Conservation (phyloP, 2,888 invertebrate species). For the Girardia tigrina region DNA sequence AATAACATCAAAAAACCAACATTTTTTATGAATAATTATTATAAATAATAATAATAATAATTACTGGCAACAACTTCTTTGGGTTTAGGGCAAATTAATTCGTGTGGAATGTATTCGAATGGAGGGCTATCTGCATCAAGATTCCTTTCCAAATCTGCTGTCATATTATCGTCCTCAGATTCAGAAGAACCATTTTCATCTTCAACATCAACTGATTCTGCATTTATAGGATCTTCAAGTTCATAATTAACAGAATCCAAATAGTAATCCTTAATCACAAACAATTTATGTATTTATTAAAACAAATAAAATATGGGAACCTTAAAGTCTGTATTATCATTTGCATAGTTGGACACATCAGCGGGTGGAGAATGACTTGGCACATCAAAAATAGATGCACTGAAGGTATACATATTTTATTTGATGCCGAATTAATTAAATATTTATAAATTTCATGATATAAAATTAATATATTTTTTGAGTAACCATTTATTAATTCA, state of each 20-base stretch:
- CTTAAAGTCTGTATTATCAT: neutral
- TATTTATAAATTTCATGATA: neutral
- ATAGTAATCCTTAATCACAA: conserved; percentile 7
- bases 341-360: neutral
- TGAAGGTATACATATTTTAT: neutral
- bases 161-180: neutral
- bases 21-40: too few species aligned
- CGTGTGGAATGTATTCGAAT: neutral
- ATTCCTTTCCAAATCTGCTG: neutral
- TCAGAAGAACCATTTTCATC: neutral
- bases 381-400: neutral
- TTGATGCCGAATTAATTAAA: neutral
- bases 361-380: neutral
- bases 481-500: too few species aligned
- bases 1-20: too few species aligned
- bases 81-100: neutral
- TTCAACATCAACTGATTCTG: neutral
- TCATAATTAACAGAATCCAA: neutral
- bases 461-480: too few species aligned
- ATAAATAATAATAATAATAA: neutral
- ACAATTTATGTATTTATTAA: neutral
- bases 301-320: neutral
- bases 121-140: neutral
- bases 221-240: neutral
- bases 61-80: neutral